phyloP scores from a whole-genome alignment of 2,113 vertebrate species.

The Tachysurus vachellii region DNA sequence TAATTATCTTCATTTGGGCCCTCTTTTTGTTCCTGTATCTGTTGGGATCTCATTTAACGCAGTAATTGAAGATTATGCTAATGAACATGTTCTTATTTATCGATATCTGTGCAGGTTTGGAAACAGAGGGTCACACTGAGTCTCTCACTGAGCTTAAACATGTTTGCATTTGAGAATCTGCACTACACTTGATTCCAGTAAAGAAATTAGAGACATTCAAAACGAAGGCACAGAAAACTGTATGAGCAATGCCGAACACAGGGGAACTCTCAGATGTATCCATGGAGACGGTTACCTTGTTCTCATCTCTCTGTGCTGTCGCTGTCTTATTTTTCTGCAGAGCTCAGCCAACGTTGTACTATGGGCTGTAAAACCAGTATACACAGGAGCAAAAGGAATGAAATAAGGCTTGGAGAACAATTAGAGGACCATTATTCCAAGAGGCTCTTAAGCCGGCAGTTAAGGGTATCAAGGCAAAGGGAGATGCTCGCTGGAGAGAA shows the following conservation, averaged over 20 bases:
- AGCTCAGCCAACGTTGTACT: background rate
- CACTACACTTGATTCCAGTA: background rate
- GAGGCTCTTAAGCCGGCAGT: constrained; percentile 19
- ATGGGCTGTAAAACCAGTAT: background rate
- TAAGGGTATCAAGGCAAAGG: background rate
- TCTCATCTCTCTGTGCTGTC: background rate
- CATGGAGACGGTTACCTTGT: constrained; percentile 44
- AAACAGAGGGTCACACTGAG: constrained; percentile 3
- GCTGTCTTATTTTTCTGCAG: background rate
- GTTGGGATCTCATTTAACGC: constrained; percentile 52
- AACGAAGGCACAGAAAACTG: background rate
- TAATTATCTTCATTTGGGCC: constrained; percentile 63
- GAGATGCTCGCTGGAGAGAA: background rate
- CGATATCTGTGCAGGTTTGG: constrained; percentile 44
- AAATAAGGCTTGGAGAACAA: constrained; percentile 20
- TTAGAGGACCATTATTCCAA: constrained; percentile 34
- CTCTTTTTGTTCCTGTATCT: constrained; percentile 59
- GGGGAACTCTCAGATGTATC: constrained; percentile 43
- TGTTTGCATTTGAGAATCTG: background rate
- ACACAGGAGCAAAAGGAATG: background rate
- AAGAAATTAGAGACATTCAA: constrained; percentile 1
- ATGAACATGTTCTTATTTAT: constrained; percentile 60
- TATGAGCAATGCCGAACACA: constrained; percentile 21
- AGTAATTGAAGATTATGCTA: constrained; percentile 63
- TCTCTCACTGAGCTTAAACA: background rate